Conservation (phyloP, 2,113 vertebrate species). For the Peromyscus maniculatus region DNA sequence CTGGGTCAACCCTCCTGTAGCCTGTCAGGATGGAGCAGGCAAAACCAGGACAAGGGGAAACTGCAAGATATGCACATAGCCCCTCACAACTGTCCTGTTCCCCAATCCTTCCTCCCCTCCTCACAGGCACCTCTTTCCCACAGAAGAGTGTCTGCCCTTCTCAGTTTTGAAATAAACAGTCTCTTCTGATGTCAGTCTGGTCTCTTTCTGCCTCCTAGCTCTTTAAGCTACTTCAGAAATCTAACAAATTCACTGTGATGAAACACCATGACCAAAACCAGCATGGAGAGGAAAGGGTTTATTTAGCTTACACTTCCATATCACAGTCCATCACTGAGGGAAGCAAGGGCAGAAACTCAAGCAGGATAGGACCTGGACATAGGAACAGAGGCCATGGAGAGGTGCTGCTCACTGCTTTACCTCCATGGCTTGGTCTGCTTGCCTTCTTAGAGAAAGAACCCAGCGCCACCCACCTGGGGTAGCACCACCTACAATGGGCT, state of each 20-base stretch:
- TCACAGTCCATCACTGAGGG: background rate
- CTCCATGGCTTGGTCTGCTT: background rate
- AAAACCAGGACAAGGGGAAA: background rate
- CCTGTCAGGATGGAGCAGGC: background rate
- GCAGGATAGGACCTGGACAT: background rate
- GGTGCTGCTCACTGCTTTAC: background rate
- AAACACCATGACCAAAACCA: background rate
- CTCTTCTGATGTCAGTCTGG: background rate
- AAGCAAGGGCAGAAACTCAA: background rate
- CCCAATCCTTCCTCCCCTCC: background rate
- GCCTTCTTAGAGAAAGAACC: background rate
- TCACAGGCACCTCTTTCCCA: background rate
- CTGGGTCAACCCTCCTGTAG: background rate
- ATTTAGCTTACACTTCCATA: background rate
- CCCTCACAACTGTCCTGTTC: background rate
- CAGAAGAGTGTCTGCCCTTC: background rate
- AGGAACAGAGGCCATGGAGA: background rate
- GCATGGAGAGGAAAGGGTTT: background rate
- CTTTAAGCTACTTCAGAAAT: background rate
- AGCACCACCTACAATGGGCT: background rate
- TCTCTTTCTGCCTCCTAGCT: background rate
- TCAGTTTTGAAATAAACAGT: background rate
- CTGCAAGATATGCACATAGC: background rate
- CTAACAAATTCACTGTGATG: background rate
- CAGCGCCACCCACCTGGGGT: background rate